Conservation (phyloP, 1,140 invertebrate species). For the Trichonephila clavata region DNA sequence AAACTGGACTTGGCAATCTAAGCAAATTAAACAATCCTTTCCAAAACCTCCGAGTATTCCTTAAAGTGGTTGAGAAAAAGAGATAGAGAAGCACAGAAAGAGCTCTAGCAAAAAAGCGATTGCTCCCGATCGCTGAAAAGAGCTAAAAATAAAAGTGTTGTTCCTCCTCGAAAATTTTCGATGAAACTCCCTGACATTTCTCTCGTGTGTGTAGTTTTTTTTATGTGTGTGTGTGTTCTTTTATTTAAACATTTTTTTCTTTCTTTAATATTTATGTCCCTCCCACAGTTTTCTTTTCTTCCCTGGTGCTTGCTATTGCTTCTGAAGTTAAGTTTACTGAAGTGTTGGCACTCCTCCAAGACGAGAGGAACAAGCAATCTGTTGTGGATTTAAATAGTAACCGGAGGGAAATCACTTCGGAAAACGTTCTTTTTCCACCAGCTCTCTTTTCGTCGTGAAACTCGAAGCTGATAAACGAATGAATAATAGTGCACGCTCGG, state of each 20-base stretch:
- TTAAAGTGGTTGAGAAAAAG: neutral
- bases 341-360: neutral
- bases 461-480: constrained; percentile 14
- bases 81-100: neutral
- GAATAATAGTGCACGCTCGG: neutral
- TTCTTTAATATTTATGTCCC: constrained; percentile 4
- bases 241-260: neutral
- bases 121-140: neutral
- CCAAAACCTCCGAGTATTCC: no score
- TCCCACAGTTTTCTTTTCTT: neutral
- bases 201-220: neutral
- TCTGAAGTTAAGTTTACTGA: neutral
- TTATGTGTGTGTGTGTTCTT: neutral
- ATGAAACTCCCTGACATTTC: constrained; percentile 24
- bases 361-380: neutral
- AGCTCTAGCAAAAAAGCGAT: neutral
- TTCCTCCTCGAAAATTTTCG: neutral
- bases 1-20: no score
- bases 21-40: no score
- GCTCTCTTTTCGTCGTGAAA: constrained; percentile 21
- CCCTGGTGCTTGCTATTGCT: neutral
- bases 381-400: constrained; percentile 23
- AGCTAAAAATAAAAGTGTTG: constrained; percentile 24
- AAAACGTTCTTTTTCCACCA: neutral
- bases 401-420: neutral